Conservation (phyloP, 35 echinoderm and acorn worm genomes). For the Lytechinus variegatus region DNA sequence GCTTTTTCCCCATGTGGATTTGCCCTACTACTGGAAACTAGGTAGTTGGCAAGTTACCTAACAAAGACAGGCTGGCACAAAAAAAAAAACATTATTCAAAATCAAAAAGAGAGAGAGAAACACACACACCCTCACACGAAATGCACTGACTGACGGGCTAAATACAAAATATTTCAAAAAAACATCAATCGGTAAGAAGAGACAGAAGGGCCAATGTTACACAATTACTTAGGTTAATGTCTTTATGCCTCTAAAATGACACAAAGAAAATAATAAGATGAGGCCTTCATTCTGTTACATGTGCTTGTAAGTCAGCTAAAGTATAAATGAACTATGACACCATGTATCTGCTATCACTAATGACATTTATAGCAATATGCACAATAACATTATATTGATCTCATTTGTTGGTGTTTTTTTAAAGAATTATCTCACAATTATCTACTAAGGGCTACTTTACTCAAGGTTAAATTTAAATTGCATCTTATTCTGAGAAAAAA, state of each 20-base stretch:
- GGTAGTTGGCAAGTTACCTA: slow-evolving; percentile 41
- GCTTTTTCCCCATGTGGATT: neutral
- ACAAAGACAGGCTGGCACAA: slow-evolving; percentile 50
- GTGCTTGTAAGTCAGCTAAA: neutral
- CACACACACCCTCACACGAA: slow-evolving; percentile 24
- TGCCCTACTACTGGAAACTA: neutral
- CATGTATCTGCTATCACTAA: neutral
- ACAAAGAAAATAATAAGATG: neutral
- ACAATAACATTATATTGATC: neutral
- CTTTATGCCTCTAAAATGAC: too few species aligned
- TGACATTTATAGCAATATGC: neutral
- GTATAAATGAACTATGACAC: neutral
- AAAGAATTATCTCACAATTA: neutral
- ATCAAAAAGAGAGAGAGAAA: slow-evolving; percentile 33
- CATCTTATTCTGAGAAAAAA: neutral
- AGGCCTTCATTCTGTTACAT: neutral
- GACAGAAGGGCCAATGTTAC: too few species aligned
- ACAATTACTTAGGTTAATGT: too few species aligned
- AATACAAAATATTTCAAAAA: neutral
- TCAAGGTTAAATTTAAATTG: slow-evolving; percentile 2
- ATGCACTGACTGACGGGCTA: neutral
- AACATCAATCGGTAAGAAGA: neutral
- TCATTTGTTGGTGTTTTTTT: neutral
- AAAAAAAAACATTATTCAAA: neutral
- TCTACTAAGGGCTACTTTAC: neutral